Evolutionary conservation across 2,113 vertebrate genomes (phyloP).

Genomic region (Anarrhichthys ocellatus): DNA sequence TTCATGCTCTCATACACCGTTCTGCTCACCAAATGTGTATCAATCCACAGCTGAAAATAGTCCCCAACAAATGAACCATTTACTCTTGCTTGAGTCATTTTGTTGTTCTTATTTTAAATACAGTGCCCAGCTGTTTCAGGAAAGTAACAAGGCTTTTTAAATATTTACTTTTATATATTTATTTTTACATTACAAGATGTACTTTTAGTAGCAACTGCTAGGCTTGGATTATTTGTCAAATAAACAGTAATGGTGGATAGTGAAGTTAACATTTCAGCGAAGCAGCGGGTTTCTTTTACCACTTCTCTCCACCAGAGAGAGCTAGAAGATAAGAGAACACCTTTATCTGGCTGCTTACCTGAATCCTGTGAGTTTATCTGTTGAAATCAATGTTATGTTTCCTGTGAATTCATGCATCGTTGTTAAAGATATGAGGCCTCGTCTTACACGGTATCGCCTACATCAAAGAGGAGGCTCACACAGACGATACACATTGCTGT

Average conservation of each 20-base stretch:
- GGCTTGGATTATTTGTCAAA: neutral
- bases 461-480: slow-evolving; percentile 8
- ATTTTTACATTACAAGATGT: no score
- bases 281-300: neutral
- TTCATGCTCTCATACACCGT: neutral
- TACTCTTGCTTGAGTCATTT: neutral
- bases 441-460: neutral
- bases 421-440: neutral
- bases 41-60: neutral
- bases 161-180: no score
- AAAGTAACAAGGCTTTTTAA: neutral
- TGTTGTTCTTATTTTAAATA: neutral
- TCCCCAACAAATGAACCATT: neutral
- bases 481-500: neutral
- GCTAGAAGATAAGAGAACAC: slow-evolving; percentile 45
- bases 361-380: slow-evolving; percentile 1
- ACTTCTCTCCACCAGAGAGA: slow-evolving; percentile 67
- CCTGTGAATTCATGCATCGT: neutral
- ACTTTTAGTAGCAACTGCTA: neutral
- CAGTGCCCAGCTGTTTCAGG: neutral
- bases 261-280: neutral
- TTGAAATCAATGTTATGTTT: slow-evolving; percentile 15
- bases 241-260: neutral
- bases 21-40: neutral
- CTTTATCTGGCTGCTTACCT: neutral